Evolutionary conservation across 2,797 vertebrate species (phyloP), one percentile per base, ranked within the genome.

Genomic region (Megaceryle alcyon): DNA sequence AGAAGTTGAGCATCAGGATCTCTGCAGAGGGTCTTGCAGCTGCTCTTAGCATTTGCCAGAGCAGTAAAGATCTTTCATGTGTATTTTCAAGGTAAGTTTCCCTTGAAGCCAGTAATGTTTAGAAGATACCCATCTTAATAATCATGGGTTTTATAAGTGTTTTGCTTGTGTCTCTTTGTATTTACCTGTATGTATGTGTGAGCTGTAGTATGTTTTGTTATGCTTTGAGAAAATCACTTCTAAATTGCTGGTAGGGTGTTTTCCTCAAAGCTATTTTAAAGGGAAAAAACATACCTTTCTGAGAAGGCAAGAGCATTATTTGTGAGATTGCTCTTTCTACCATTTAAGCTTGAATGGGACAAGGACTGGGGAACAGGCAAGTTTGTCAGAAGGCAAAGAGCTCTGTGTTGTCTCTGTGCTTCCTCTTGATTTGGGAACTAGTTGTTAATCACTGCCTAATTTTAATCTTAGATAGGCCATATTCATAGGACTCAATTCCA

Each of bases 381-480:
- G 66, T 84, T 69, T 76, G 68, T 92, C 77, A 86, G 73, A 79
- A 95, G 63, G 51, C 35, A 56, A 44, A 56, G 28, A 48, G 70
- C 56, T 84, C 76, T 88, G 41, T 66, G 39, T 61, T 59, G 46
- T 51, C 48, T 88, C 81, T 88, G 79, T 92, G 63, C 93, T 94
- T 72, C 41, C 70, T 84, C 65, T 86, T 82, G 73, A 88, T 95
- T 88, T 82, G 48, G 54, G 77, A 88, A 93, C 93, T 72, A 70
- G 60, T 88, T 84, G 77, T 80, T 96, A 94, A 95, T 96, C 4
- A 2, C 81, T 60, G 73, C 60, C 83, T 96, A 51, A 95, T 95
- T 95, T 95, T 95, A 82, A 86, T 96, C 94, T 92, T 91, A 92
- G 93, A 93, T 94, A 57, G 75, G 18, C 51, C 44, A 39, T 71